These are phyloP conservation scores for Bubalus kerabau DNA, from an alignment of 2,113 vertebrate species.

Conservation along the genomic window DNA sequence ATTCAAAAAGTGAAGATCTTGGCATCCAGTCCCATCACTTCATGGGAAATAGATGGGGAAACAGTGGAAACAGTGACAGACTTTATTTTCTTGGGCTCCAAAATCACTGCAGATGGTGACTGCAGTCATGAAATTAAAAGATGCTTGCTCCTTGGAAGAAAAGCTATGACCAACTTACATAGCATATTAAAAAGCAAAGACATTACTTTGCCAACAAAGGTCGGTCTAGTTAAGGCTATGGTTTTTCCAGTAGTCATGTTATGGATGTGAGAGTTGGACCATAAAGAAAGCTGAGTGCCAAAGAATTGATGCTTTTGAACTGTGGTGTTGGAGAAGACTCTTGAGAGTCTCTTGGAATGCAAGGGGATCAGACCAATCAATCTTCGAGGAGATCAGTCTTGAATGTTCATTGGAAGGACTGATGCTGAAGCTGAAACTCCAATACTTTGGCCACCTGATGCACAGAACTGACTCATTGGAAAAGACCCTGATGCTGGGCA, in stretches of 20 bases:
- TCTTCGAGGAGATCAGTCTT: neutral
- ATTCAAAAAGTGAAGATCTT: neutral
- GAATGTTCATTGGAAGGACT: neutral
- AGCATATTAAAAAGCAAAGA: neutral
- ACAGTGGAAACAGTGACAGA: neutral
- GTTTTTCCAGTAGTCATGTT: neutral
- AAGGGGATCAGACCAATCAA: neutral
- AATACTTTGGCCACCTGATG: neutral
- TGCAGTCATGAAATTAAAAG: neutral
- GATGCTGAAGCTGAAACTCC: neutral
- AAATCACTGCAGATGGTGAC: neutral
- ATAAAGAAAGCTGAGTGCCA: neutral
- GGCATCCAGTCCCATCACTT: neutral
- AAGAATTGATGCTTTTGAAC: neutral
- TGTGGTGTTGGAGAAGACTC: neutral
- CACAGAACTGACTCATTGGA: neutral
- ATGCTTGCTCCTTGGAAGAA: neutral
- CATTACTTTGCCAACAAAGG: neutral
- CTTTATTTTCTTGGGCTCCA: neutral
- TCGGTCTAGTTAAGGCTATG: neutral
- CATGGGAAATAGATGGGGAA: neutral
- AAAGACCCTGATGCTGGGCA: neutral
- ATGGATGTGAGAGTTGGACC: neutral
- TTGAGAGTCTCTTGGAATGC: neutral
- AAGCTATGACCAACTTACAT: neutral